phyloP scores from a whole-genome alignment of 2,113 vertebrate species.

The Gnathonemus echidnorhynchus region DNA sequence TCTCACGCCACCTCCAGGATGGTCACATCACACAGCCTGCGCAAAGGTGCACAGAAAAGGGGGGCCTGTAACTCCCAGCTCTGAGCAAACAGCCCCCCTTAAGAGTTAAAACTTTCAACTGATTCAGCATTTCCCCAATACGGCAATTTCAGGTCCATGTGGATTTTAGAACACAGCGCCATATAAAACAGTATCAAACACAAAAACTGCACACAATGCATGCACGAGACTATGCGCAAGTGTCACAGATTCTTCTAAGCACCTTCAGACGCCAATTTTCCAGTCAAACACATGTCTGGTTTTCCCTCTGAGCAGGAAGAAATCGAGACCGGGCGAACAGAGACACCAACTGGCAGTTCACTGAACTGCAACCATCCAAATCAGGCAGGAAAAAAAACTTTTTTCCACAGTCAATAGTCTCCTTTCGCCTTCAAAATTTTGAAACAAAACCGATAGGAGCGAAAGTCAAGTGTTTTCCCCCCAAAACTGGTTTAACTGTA shows the following conservation, averaged over 20 bases:
- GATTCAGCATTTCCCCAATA: not conserved
- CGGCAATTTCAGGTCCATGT: not conserved
- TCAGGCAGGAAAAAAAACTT: conserved; percentile 16
- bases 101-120: not conserved
- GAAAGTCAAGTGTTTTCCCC: not conserved
- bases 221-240: not conserved
- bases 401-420: not conserved
- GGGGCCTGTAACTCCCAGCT: not conserved
- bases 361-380: conserved; percentile 54
- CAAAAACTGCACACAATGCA: not conserved
- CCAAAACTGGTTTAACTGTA: not conserved
- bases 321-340: conserved; percentile 39
- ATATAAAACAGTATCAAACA: not conserved
- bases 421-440: not conserved
- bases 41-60: not conserved
- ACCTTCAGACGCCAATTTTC: not conserved
- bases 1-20: not conserved
- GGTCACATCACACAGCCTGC: conserved; percentile 21
- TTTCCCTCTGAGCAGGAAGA: not conserved
- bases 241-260: not conserved
- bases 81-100: not conserved
- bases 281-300: not conserved
- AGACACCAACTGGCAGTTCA: conserved; percentile 63
- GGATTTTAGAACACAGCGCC: not conserved
- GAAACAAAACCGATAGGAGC: not conserved